phyloP scores from a whole-genome alignment of 2,888 invertebrate genomes.

The Pasiphila rectangulata region DNA sequence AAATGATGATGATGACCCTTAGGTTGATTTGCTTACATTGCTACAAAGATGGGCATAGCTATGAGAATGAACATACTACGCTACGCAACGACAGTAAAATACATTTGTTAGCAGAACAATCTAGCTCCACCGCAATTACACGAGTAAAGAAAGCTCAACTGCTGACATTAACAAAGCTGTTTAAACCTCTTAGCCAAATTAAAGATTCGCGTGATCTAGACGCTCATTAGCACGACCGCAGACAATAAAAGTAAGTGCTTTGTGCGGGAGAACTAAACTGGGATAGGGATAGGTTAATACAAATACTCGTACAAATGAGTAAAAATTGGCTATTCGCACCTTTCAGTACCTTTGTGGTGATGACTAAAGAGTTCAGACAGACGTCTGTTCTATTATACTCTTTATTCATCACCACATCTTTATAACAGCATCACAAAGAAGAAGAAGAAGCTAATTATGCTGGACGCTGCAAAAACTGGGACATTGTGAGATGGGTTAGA shows the following conservation, averaged over 20 bases:
- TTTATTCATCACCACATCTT: too few relatives aligned
- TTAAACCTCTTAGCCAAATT: slow-evolving; percentile 31
- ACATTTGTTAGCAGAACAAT: neutral
- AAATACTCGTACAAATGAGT: neutral
- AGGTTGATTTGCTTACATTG: neutral
- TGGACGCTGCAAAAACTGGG: too few relatives aligned
- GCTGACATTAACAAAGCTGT: slow-evolving; percentile 27
- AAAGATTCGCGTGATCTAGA: slow-evolving; percentile 36
- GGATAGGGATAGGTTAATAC: neutral
- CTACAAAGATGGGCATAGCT: neutral
- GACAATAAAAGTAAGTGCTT: neutral
- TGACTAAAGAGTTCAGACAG: too few relatives aligned
- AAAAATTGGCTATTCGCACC: neutral
- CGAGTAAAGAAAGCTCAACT: slow-evolving; percentile 20
- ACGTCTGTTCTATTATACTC: too few relatives aligned
- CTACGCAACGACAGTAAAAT: neutral
- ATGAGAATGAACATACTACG: neutral
- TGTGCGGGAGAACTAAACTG: neutral
- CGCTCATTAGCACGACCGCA: slow-evolving; percentile 23
- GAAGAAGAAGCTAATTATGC: too few relatives aligned
- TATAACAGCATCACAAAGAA: too few relatives aligned
- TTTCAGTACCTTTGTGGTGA: too few relatives aligned
- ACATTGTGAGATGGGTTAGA: too few relatives aligned
- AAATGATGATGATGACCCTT: too few relatives aligned
- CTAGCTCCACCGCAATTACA: slow-evolving; percentile 4